Base-by-base conservation (phyloP, 2,797 vertebrate genomes). In the Etheostoma nigrum region DNA sequence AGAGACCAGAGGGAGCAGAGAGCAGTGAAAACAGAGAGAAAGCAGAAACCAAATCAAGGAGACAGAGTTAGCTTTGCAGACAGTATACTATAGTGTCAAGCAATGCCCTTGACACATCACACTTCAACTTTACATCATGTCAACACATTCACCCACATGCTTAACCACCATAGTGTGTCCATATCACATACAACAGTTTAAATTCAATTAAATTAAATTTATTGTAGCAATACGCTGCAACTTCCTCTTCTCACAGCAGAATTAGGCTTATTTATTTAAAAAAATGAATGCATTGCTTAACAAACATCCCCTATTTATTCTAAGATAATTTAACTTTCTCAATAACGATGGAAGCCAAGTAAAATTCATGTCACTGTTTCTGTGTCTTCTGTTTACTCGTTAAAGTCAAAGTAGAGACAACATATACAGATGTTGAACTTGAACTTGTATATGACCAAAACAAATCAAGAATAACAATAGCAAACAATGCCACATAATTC, bases 91-190 rank as follows among this genome's bases (percentile, higher is more conserved):
- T 2, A 25, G 49, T 4, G 30, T 82, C 57, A 36, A 44, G 49
- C 12, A 10, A 68, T 52, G 61, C 23, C 66, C 62, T 84, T 30
- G 48, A 68, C 75, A 73, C 60, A 55, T 82, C 67, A 67, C 49
- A 69, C 60, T 76, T 70, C 60, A 62, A 12, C 57, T 81, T 87
- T 2, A 52, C 80, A 85, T 81, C 53, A 33, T 55, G 78, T 86
- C 77, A 80, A 65, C 72, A 80, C 75, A 88, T 74, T 72, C 30
- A 30, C 67, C 23, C 23, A 88, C 68, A 90, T 86, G 86, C 61
- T 74, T 44, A 42, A 47, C 54, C 48, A 21, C 44, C 48, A 15
- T 23, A 51, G 51, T 12, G 42, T 21, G n/a, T 55, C 54, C 13
- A 55, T 15, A 61, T 44, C 49, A 54, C 51, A 75, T 10, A 47